phyloP scores from a whole-genome alignment of 2,797 vertebrate species.

The Peromyscus nudipes region DNA sequence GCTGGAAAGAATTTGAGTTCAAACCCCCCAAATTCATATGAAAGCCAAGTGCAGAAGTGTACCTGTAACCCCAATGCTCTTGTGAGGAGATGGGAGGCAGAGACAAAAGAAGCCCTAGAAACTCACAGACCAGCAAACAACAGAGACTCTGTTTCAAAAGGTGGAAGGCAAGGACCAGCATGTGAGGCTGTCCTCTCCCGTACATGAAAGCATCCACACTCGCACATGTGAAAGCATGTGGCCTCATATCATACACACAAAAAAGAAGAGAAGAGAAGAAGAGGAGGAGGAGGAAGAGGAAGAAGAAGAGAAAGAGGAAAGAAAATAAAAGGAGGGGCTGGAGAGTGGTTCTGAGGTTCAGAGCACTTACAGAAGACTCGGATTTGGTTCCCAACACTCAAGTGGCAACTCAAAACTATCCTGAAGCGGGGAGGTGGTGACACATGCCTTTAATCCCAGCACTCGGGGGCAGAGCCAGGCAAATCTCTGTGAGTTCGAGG shows the following conservation, averaged over 20 bases:
- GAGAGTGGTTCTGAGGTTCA: neutral
- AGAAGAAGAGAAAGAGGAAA: neutral
- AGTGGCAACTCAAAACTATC: neutral
- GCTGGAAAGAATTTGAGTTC: neutral
- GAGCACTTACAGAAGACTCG: neutral
- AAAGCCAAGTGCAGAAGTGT: neutral
- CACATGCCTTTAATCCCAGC: too few species aligned
- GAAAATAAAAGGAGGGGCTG: neutral
- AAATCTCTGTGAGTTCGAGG: too few species aligned
- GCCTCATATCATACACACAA: neutral
- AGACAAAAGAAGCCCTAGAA: neutral
- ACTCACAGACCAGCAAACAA: neutral
- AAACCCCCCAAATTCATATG: neutral
- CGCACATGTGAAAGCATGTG: neutral
- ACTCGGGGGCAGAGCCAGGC: too few species aligned
- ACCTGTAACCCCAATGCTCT: neutral
- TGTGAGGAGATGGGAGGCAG: neutral
- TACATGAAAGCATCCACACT: neutral
- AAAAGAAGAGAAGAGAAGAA: neutral
- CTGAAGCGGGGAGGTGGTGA: neutral
- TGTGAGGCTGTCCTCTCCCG: neutral
- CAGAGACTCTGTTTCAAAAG: neutral
- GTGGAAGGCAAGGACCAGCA: neutral
- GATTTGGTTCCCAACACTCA: neutral
- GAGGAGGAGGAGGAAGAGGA: neutral